phyloP scores from a whole-genome alignment of 1,140 invertebrate species.

The Dendrolimus punctatus region DNA sequence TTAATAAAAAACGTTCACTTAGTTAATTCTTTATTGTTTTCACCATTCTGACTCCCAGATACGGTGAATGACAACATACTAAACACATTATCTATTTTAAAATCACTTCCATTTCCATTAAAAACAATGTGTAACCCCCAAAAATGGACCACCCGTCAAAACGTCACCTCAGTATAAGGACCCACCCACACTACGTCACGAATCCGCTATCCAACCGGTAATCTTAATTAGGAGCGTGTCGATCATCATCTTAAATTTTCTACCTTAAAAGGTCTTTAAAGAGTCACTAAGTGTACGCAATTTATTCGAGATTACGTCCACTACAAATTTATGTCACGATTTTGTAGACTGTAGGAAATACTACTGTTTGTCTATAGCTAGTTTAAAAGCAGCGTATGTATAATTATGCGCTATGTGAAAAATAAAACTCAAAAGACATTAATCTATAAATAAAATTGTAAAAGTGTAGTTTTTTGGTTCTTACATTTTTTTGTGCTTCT shows the following conservation, averaged over 20 bases:
- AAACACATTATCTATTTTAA: conserved; percentile 22
- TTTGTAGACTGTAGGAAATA: conserved; percentile 34
- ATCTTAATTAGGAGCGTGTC: conserved; percentile 70
- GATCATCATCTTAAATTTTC: conserved; percentile 69
- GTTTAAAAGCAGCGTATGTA: neutral
- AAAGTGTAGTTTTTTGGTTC: too few species aligned
- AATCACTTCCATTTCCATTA: conserved; percentile 20
- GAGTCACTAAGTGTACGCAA: conserved; percentile 66
- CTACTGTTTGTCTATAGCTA: conserved; percentile 46
- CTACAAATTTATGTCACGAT: conserved; percentile 60
- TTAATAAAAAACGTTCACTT: too few species aligned
- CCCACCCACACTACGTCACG: conserved; percentile 64
- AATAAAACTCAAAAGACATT: too few species aligned
- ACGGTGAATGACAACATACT: conserved; percentile 6
- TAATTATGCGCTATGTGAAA: too few species aligned
- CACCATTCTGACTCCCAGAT: conserved; percentile 3
- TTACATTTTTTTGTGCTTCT: too few species aligned
- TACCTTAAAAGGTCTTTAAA: conserved; percentile 70
- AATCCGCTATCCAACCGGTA: conserved; percentile 36
- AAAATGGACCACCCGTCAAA: conserved; percentile 43
- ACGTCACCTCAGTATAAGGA: conserved; percentile 61
- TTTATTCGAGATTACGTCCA: conserved; percentile 64
- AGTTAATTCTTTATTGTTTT: too few species aligned
- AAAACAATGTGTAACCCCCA: conserved; percentile 30
- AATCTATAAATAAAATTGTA: too few species aligned